Base-by-base conservation (phyloP, 2,888 invertebrate species). In the Aspidapion aeneum region DNA sequence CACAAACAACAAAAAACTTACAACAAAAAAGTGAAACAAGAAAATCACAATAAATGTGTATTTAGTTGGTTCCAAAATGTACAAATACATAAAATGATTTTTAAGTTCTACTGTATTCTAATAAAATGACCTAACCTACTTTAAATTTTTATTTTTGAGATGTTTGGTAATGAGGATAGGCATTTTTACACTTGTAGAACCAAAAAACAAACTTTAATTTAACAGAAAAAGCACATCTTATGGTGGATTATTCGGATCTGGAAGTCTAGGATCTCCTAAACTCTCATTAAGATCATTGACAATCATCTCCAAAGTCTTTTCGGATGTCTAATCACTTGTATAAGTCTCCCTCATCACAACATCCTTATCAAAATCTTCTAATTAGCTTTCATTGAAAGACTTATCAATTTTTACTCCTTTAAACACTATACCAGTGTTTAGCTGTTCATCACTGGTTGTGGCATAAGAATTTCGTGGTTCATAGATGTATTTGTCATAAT, bases 241-340 rank as follows among this genome's bases (percentile, higher is more conserved):
- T 12, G 35, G 35, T 35, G 12, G 5, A 35, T 12, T 35, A 35
- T 35, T 12, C 35, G 12, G 3, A 7, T 12, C 35, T 7, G 35
- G 35, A 3, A 7, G 35, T 35, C 35, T 35, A 3, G 12, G 5
- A 12, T 62, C 62, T n/a, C 66, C 63, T 22, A 68, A 55, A 61
- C 66, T 68, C 20, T 62, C 66, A 54, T 64, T 68, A 59, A 68
- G 55, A 64, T 68, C 63, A 57, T 69, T 64, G 50, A 67, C 66
- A 48, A 66, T 67, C 68, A 63, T 63, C 57, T 69, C 64, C 52
- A 67, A 56, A 18, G 65, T 66, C 22, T 66, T 62, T 55, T 65
- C 65, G 1, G 65, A 17, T n/a, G n/a, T n/a, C 35, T 55, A n/a
- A n/a, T 21, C 35, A 18, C 59, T 51, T 1, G 18, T 48, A 1